These are phyloP conservation scores for Monopterus albus DNA, from an alignment of 2,113 vertebrate genomes.

Conservation along the genomic window DNA sequence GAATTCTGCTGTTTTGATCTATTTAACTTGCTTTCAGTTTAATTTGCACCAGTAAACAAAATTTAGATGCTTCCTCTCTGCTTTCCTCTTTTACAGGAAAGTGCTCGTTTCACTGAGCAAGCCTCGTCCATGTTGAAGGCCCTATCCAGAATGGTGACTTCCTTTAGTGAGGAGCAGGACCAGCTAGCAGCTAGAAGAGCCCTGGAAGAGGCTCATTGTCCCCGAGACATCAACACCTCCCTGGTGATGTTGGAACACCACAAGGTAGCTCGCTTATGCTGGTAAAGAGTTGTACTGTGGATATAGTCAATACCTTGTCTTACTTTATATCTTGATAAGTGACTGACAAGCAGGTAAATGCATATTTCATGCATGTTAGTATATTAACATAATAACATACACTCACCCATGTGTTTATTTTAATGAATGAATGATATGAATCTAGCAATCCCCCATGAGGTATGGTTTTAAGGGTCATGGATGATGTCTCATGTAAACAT, in stretches of 20 bases:
- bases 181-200: conserved; percentile 74
- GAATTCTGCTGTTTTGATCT: background rate
- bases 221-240: conserved; percentile 48
- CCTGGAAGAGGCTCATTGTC: conserved; percentile 78
- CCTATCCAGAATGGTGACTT: conserved; percentile 83
- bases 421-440: too few species aligned
- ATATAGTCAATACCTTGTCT: background rate
- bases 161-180: conserved; percentile 79
- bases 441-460: too few species aligned
- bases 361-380: background rate
- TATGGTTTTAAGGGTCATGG: too few species aligned
- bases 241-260: conserved; percentile 41
- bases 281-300: conserved; percentile 8
- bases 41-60: background rate
- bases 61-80: background rate
- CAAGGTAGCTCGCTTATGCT: conserved; percentile 61
- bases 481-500: too few species aligned
- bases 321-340: background rate
- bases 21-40: conserved; percentile 10
- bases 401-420: too few species aligned
- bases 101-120: conserved; percentile 85
- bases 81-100: conserved; percentile 83
- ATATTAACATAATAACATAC: too few species aligned
- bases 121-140: conserved; percentile 83
- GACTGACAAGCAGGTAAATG: background rate